Conservation (phyloP, 2,797 vertebrate species). For the Vespertilio murinus region DNA sequence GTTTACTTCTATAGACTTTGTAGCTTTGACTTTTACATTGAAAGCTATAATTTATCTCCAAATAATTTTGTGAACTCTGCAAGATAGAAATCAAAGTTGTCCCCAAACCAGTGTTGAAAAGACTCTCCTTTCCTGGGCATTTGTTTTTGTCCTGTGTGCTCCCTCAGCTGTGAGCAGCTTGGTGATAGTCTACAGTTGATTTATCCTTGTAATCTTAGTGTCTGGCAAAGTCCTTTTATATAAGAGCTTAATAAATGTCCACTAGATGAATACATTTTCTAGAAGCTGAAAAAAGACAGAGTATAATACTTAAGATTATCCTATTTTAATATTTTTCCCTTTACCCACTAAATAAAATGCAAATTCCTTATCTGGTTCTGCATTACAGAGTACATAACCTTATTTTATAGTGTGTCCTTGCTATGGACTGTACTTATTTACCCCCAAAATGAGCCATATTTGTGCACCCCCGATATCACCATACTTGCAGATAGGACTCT, state of each 20-base stretch:
- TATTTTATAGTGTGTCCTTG: neutral
- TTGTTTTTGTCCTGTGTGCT: neutral
- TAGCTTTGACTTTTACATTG: neutral
- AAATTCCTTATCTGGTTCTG: neutral
- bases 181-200: neutral
- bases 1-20: neutral
- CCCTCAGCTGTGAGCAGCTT: neutral
- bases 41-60: neutral
- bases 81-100: neutral
- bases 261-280: neutral
- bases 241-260: neutral
- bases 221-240: neutral
- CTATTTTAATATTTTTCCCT: neutral
- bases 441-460: neutral
- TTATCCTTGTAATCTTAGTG: neutral
- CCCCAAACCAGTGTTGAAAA: neutral
- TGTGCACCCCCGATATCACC: neutral
- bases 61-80: neutral
- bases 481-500: neutral
- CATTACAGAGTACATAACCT: neutral
- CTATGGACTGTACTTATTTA: neutral
- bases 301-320: neutral
- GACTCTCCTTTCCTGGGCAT: neutral
- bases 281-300: neutral
- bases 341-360: constrained; percentile 20